Evolutionary conservation across 2,888 invertebrate species (phyloP).

Genomic region (Ophioninae sp.): DNA sequence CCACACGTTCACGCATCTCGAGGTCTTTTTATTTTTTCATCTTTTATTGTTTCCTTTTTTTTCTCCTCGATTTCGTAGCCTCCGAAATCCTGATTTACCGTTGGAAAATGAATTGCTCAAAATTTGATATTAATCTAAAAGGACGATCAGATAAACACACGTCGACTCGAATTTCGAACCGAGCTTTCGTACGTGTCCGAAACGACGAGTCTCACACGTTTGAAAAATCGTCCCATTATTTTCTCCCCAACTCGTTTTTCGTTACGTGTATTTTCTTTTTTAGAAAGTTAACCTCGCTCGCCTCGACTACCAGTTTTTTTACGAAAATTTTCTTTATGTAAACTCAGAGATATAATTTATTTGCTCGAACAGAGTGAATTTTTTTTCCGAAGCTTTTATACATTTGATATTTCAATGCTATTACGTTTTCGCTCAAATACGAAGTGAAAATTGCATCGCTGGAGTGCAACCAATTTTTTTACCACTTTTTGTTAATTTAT

Average conservation of each 20-base stretch:
- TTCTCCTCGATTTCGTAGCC: neutral
- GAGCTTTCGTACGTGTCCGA: neutral
- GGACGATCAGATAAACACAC: neutral
- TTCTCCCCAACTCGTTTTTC: neutral
- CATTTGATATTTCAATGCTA: neutral
- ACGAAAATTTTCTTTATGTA: neutral
- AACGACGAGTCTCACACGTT: neutral
- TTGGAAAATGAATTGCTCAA: neutral
- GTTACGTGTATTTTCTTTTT: neutral
- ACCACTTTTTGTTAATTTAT: too few species aligned
- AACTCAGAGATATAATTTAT: neutral
- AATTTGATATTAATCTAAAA: neutral
- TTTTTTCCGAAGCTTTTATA: neutral
- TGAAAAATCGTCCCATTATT: neutral
- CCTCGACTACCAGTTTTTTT: neutral
- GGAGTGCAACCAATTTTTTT: too few species aligned
- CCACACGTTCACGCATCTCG: neutral
- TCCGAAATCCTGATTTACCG: neutral
- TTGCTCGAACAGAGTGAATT: neutral
- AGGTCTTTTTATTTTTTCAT: constrained; percentile 1
- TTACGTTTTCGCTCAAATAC: neutral
- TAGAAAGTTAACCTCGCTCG: neutral
- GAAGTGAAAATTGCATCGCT: neutral
- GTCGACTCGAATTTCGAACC: neutral
- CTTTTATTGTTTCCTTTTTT: neutral